Percentiles rank a stretch among this genome's conserved stretches.
These are phyloP conservation scores for Cylloceria caligata DNA, from an alignment of 2,888 invertebrate genomes.

Conservation along the genomic window DNA sequence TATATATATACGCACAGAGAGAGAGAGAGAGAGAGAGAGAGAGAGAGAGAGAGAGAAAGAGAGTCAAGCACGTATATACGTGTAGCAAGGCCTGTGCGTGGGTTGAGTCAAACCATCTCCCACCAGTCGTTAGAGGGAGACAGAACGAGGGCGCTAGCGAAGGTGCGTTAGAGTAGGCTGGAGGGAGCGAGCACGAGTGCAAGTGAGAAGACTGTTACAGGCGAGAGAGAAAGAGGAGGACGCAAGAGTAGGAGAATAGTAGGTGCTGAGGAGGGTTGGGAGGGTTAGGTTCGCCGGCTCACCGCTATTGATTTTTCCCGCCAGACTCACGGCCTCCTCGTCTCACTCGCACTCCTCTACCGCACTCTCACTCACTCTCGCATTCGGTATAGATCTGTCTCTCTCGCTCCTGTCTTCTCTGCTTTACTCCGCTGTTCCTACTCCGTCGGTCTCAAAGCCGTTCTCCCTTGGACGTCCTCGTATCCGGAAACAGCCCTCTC, in stretches of 20 bases:
- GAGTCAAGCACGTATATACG: neutral
- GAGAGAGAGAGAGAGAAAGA: neutral
- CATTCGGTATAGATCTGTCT: constrained; percentile 61
- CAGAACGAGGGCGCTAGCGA: constrained; percentile 16
- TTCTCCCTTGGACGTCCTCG: constrained; percentile 59
- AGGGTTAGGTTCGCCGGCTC: constrained; percentile 83
- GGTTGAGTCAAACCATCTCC: constrained; percentile 76
- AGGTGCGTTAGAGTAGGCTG: neutral
- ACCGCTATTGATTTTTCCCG: constrained; percentile 85
- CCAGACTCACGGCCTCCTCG: constrained; percentile 83
- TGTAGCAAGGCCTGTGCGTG: constrained; percentile 67
- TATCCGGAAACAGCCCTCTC: constrained; percentile 68
- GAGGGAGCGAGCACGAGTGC: constrained; percentile 19
- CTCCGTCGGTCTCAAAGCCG: constrained; percentile 13
- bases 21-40: neutral
- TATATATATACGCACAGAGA: constrained; percentile 31
- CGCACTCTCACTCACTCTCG: constrained; percentile 63
- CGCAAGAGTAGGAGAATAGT: constrained; percentile 59
- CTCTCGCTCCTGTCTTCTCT: constrained; percentile 66
- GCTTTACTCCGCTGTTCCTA: constrained; percentile 28
- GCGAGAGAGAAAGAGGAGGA: constrained; percentile 54
- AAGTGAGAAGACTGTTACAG: constrained; percentile 49
- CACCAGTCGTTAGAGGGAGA: constrained; percentile 44
- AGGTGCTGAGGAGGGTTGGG: constrained; percentile 73
- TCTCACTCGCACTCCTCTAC: constrained; percentile 73